Evolutionary conservation across 2,797 vertebrate genomes (phyloP).

Genomic region (Lepilemur ruficaudatus): DNA sequence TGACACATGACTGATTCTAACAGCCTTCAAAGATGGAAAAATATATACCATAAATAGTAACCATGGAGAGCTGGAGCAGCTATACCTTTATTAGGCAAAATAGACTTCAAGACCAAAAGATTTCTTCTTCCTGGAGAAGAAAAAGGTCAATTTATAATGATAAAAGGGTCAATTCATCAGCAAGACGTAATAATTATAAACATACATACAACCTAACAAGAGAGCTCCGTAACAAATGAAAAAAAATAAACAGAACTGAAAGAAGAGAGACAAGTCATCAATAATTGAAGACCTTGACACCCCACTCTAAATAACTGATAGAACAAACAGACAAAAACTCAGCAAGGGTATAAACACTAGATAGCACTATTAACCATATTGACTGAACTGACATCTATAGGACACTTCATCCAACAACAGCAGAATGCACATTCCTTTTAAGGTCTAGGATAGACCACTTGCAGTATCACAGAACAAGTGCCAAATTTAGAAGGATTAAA

Average conservation of each 20-base stretch:
- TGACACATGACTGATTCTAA: neutral
- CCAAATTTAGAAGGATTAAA: neutral
- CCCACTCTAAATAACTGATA: neutral
- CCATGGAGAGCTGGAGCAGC: neutral
- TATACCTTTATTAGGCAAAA: neutral
- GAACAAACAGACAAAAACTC: neutral
- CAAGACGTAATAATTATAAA: neutral
- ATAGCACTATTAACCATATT: neutral
- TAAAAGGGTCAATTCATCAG: neutral
- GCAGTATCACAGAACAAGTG: neutral
- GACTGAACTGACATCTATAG: neutral
- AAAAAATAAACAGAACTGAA: neutral
- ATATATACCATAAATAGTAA: neutral
- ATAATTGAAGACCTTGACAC: neutral
- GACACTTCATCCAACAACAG: neutral
- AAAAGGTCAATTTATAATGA: neutral
- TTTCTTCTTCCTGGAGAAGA: neutral
- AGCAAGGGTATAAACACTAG: neutral
- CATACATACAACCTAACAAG: neutral
- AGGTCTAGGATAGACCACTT: neutral
- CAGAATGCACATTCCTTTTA: neutral
- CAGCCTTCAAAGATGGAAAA: neutral
- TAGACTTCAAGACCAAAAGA: neutral
- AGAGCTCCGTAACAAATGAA: neutral
- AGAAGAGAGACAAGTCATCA: neutral